Evolutionary conservation across 2,113 vertebrate genomes (phyloP).

Genomic region (Chaetorhynchus papuensis): DNA sequence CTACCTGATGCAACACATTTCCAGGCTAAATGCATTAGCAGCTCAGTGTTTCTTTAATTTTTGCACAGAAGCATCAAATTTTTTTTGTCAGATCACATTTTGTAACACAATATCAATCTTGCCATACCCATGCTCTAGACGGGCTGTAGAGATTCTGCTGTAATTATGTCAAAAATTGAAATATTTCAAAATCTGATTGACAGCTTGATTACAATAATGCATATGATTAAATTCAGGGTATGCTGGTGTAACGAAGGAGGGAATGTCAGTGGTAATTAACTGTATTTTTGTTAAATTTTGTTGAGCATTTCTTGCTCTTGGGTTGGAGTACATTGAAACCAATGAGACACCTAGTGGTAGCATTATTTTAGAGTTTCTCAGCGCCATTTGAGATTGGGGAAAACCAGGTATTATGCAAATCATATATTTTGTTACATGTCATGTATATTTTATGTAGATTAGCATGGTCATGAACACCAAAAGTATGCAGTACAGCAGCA

Average conservation of each 20-base stretch:
- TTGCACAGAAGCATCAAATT: background rate
- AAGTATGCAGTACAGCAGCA: background rate
- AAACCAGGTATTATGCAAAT: slow-evolving; percentile 3
- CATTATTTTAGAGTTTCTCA: background rate
- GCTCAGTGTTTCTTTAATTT: slow-evolving; percentile 30
- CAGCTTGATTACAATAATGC: slow-evolving; percentile 76
- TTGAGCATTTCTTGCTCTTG: slow-evolving; percentile 1
- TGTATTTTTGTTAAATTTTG: slow-evolving; percentile 66
- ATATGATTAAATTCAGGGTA: slow-evolving; percentile 68
- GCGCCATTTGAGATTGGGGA: background rate
- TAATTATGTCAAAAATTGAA: slow-evolving; percentile 75
- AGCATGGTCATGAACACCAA: background rate
- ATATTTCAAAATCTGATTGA: slow-evolving; percentile 73
- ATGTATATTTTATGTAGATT: background rate
- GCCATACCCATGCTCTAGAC: slow-evolving; percentile 63
- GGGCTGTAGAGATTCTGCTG: slow-evolving; percentile 63
- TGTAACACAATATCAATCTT: slow-evolving; percentile 67
- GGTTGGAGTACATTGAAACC: background rate
- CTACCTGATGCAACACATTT: background rate
- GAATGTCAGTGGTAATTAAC: slow-evolving; percentile 70
- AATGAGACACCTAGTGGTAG: slow-evolving; percentile 55
- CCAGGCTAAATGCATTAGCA: background rate
- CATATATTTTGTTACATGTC: background rate
- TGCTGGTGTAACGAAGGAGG: slow-evolving; percentile 47
- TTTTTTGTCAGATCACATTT: slow-evolving; percentile 63